Evolutionary conservation across 2,888 invertebrate genomes (phyloP), one percentile per base, ranked within the genome.

Genomic region (Rhimphoctona megacephalus): DNA sequence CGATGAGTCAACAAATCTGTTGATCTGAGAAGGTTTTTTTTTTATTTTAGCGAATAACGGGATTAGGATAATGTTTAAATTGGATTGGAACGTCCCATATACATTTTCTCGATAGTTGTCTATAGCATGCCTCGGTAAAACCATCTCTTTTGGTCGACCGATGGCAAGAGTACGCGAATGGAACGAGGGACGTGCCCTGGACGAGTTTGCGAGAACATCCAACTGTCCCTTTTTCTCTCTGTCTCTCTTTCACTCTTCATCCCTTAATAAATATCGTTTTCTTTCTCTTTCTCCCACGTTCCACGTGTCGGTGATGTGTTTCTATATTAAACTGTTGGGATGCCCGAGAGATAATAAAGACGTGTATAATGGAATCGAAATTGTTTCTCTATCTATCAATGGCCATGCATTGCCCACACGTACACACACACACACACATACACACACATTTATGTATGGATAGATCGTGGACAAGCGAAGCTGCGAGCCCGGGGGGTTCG

Each of bases 311-410:
- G 57, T 46, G 57, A 78, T 85, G 77, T 89, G 89, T 90, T 87
- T 84, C 92, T 92, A 92, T 93, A 93, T 93, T 93, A 93, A 93
- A 93, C 92, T 90, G 90, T 88, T 89, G 89, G 92, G 90, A 92
- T 90, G 90, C 90, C 90, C 90, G 88, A 89, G 90, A 93, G 92
- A 93, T 94, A 94, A 93, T 94, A 93, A 92, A 94, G 93, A 93
- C 93, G 83, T 90, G 83, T 92, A 93, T 93, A 94, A 94, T 94
- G 91, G 93, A 94, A 93, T 94, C 92, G 92, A 93, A 94, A 94
- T 94, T 94, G 93, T 93, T 93, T 93, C 93, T 93, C 92, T 94
- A 93, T 94, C 93, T 94, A 93, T 93, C 92, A 93, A 93, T 94
- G 91, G 61, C 92, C 92, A 91, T 91, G 90, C 91, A 90, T 83